phyloP scores from a whole-genome alignment of 1,140 invertebrate genomes.

The Drosophila jambulina region DNA sequence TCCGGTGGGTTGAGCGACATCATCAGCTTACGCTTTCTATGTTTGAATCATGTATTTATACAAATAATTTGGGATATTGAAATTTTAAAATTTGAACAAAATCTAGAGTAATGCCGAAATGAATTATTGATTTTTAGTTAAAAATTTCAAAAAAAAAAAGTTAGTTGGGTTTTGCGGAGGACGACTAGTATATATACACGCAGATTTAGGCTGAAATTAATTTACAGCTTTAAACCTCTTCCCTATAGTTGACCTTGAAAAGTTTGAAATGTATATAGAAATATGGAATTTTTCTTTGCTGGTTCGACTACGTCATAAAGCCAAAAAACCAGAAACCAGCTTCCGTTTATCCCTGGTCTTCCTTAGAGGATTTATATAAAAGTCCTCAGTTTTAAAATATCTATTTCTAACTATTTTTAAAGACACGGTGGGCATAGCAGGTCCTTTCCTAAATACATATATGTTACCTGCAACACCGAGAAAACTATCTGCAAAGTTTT shows the following conservation, averaged over 20 bases:
- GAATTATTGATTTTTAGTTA: background rate
- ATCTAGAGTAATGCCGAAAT: slow-evolving; percentile 14
- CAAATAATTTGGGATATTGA: slow-evolving; percentile 16
- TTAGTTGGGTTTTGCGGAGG: too few species aligned
- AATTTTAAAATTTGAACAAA: background rate
- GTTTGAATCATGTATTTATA: background rate
- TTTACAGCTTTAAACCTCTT: background rate
- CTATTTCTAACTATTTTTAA: too few species aligned
- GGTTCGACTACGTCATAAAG: background rate
- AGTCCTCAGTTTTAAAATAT: too few species aligned
- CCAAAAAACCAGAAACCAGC: too few species aligned
- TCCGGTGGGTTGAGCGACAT: slow-evolving; percentile 14
- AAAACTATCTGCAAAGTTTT: background rate
- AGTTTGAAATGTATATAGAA: background rate
- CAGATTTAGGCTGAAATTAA: background rate
- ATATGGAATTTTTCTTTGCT: background rate
- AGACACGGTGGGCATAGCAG: background rate
- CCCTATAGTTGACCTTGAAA: background rate
- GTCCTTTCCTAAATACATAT: background rate
- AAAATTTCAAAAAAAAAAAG: background rate
- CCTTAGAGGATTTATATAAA: too few species aligned
- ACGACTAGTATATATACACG: background rate
- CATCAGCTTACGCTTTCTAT: background rate
- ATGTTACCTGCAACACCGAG: too few species aligned
- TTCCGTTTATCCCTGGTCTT: too few species aligned